Evolutionary conservation across 1,140 invertebrate genomes (phyloP).

Genomic region (Drosophila ficusphila): DNA sequence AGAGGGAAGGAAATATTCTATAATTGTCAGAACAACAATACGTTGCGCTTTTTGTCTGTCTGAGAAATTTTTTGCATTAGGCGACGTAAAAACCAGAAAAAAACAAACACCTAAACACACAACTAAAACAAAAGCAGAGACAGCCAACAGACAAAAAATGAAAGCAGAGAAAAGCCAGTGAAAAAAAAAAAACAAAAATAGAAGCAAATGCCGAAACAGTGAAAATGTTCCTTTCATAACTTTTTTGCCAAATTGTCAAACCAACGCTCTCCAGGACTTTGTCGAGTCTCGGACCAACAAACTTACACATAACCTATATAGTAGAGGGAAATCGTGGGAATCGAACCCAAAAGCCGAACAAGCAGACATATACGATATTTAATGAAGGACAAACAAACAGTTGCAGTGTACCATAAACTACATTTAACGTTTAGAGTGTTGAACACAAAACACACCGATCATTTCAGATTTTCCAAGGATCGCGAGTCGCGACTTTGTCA

Average conservation of each 20-base stretch:
- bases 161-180: conserved; percentile 24
- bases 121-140: conserved; percentile 24
- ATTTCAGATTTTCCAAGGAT: conserved; percentile 33
- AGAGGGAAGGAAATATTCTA: conserved; percentile 52
- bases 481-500: conserved; percentile 7
- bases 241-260: conserved; percentile 83
- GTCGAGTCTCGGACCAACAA: conserved; percentile 71
- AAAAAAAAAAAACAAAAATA: conserved; percentile 51
- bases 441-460: conserved; percentile 25
- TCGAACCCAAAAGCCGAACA: conserved; percentile 31
- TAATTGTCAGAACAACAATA: conserved; percentile 68
- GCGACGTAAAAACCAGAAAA: conserved; percentile 40
- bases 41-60: conserved; percentile 71
- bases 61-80: conserved; percentile 73
- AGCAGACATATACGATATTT: conserved; percentile 52
- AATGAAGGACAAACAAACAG: conserved; percentile 37
- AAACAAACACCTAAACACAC: conserved; percentile 14
- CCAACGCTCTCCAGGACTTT: conserved; percentile 79
- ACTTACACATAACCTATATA: conserved; percentile 45
- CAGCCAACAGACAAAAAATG: conserved; percentile 3
- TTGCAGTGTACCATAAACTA: conserved; percentile 50
- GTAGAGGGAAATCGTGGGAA: conserved; percentile 28
- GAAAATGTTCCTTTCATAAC: conserved; percentile 81
- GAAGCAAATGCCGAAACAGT: conserved; percentile 58
- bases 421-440: conserved; percentile 57